phyloP scores from a whole-genome alignment of 2,113 vertebrate genomes.

The Ondatra zibethicus region DNA sequence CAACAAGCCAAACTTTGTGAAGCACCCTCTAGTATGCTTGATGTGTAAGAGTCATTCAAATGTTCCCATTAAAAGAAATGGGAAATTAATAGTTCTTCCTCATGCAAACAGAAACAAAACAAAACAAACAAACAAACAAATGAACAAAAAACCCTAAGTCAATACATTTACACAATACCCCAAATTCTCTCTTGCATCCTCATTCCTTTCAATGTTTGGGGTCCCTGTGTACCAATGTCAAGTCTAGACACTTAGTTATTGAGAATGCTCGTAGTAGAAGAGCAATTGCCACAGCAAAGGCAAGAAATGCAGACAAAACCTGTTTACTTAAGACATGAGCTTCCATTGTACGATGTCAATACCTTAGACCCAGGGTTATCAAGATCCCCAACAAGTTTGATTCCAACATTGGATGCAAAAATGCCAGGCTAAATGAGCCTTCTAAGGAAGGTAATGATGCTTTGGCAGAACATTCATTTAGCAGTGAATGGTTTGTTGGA shows the following conservation, averaged over 20 bases:
- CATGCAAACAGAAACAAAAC: not conserved
- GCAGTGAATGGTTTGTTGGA: slow-evolving; percentile 45
- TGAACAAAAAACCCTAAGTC: not conserved
- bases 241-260: not conserved
- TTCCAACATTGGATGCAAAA: slow-evolving; percentile 9
- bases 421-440: slow-evolving; percentile 43
- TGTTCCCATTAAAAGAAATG: slow-evolving; percentile 10
- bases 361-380: slow-evolving; percentile 17
- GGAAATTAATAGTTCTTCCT: not conserved
- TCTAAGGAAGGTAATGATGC: slow-evolving; percentile 50
- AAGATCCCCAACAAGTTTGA: not conserved
- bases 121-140: no score
- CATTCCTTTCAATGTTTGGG: not conserved
- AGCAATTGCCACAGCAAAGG: slow-evolving; percentile 8
- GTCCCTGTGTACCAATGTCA: not conserved
- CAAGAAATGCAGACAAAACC: not conserved
- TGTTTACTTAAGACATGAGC: not conserved
- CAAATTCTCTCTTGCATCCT: not conserved
- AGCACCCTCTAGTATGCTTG: not conserved
- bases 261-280: slow-evolving; percentile 3
- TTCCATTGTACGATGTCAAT: not conserved
- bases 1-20: not conserved
- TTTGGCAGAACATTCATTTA: slow-evolving; percentile 36
- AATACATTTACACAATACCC: not conserved
- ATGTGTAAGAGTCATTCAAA: slow-evolving; percentile 10